A percentile compares a stretch with the other conserved stretches of the same genome.
Evolutionary conservation across 2,113 vertebrate genomes (phyloP).

Genomic region (Aepyceros melampus): DNA sequence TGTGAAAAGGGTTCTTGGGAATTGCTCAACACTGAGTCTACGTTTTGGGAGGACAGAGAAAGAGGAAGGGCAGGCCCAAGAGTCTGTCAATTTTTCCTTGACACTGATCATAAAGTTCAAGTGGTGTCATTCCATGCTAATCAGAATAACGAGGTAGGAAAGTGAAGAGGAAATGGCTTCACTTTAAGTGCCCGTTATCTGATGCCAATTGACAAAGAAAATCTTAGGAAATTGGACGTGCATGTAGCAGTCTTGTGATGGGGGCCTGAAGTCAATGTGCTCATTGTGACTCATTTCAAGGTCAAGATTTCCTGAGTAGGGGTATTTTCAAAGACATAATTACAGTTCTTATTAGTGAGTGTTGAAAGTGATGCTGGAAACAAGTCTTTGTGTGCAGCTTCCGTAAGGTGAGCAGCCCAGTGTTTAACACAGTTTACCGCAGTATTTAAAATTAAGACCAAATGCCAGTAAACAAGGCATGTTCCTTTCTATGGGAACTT

Average conservation of each 20-base stretch:
- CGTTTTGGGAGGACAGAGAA: not conserved
- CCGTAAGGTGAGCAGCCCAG: not conserved
- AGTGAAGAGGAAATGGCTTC: conserved; percentile 60
- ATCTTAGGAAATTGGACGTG: not conserved
- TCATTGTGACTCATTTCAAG: not conserved
- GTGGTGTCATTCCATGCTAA: conserved; percentile 39
- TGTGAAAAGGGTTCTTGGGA: not conserved
- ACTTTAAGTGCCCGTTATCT: conserved; percentile 39
- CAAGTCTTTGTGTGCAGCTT: not conserved
- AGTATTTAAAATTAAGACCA: not conserved
- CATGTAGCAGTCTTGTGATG: not conserved
- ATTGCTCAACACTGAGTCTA: not conserved
- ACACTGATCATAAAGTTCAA: conserved; percentile 4
- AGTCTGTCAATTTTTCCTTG: conserved; percentile 14
- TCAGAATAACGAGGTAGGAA: conserved; percentile 45
- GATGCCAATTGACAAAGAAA: conserved; percentile 8
- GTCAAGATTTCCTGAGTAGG: conserved; percentile 6
- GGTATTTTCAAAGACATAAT: conserved; percentile 40
- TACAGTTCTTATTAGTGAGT: not conserved
- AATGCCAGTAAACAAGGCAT: not conserved
- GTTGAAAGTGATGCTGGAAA: not conserved
- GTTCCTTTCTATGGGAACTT: not conserved
- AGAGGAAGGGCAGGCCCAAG: not conserved
- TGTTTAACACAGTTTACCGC: not conserved
- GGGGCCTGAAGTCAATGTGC: not conserved